Conservation (phyloP, 2,113 vertebrate genomes). For the Mustelus asterias region DNA sequence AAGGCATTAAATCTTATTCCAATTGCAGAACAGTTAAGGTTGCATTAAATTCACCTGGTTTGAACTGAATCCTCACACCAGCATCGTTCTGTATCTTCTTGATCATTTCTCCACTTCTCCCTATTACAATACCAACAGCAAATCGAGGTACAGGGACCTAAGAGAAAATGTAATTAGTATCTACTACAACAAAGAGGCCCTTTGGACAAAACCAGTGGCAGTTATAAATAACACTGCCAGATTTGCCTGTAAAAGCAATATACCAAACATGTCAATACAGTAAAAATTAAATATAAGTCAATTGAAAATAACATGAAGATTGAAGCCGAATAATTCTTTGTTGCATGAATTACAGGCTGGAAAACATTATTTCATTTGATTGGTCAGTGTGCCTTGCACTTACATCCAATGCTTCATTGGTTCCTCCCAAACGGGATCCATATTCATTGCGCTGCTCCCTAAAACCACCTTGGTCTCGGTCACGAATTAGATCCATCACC, state of each 20-base stretch:
- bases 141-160: constrained; percentile 95
- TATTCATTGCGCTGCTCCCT: constrained; percentile 95
- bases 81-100: constrained; percentile 99
- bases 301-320: background rate
- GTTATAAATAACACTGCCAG: background rate
- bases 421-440: constrained; percentile 83
- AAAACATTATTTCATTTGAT: background rate
- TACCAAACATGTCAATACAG: background rate
- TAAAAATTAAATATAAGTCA: background rate
- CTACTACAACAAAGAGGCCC: background rate
- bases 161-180: background rate
- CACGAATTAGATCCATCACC: constrained; percentile 97
- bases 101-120: constrained; percentile 97
- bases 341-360: background rate
- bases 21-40: background rate
- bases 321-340: background rate
- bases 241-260: background rate
- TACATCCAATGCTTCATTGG: constrained; percentile 81
- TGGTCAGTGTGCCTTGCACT: constrained; percentile 51
- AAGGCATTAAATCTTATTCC: background rate
- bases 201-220: background rate
- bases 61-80: constrained; percentile 95
- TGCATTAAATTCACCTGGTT: constrained; percentile 69
- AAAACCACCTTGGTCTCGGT: constrained; percentile 79
- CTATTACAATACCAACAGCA: constrained; percentile 96